Conservation (phyloP, 2,797 vertebrate genomes). For the Pyrrhura leucotis region DNA sequence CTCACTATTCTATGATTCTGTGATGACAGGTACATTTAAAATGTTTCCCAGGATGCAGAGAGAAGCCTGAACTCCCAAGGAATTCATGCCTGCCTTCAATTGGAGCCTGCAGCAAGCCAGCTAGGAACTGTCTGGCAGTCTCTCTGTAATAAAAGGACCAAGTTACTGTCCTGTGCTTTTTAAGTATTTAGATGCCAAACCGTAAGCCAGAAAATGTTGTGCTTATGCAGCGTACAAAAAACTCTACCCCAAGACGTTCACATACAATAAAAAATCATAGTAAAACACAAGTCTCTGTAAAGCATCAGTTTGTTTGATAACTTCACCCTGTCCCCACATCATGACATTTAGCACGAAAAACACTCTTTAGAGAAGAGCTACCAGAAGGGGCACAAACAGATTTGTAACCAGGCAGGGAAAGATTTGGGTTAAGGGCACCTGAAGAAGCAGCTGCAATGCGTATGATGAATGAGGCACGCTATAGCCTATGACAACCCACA, state of each 20-base stretch:
- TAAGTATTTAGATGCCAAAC: neutral
- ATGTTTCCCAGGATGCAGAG: neutral
- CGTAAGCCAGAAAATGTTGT: neutral
- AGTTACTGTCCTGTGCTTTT: neutral
- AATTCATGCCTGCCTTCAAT: neutral
- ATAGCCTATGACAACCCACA: neutral
- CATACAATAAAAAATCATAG: neutral
- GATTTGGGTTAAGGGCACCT: neutral
- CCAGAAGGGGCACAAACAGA: neutral
- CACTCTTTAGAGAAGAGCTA: neutral
- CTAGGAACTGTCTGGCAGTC: neutral
- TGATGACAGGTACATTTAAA: neutral
- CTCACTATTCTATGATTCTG: no score
- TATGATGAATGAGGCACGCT: rapidly evolving
- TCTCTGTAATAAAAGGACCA: neutral
- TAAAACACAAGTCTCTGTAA: neutral
- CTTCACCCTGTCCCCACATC: neutral
- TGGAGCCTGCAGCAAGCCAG: neutral
- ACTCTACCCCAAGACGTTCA: rapidly evolving
- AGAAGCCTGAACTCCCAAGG: neutral
- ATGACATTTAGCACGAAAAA: neutral
- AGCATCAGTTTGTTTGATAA: neutral
- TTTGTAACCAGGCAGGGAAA: neutral
- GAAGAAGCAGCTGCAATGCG: neutral
- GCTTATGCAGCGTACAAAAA: neutral